Conservation (phyloP, 2,797 vertebrate genomes). For the Brachymystax lenok region DNA sequence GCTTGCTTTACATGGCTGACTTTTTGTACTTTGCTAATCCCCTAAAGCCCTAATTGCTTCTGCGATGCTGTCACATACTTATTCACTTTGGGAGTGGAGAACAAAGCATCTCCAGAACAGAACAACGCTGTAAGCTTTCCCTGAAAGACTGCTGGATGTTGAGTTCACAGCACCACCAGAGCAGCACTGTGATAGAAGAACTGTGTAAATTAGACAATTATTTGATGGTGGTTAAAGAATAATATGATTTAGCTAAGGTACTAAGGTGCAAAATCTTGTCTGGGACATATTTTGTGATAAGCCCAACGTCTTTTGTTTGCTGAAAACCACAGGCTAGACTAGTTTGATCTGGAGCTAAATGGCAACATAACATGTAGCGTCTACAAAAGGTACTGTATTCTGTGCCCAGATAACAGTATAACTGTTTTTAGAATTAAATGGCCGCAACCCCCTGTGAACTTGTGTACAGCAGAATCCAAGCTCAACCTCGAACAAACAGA, state of each 20-base stretch:
- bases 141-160: constrained; percentile 4
- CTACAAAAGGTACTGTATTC: neutral
- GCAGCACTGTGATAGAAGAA: neutral
- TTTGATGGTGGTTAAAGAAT: too few relatives aligned
- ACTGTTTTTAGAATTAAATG: neutral
- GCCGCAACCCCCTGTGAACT: constrained; percentile 7
- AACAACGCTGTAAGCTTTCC: constrained; percentile 7
- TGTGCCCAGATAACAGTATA: neutral
- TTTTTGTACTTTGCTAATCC: constrained; percentile 20
- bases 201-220: neutral
- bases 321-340: constrained; percentile 13
- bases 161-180: neutral
- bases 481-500: neutral
- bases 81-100: constrained; percentile 11
- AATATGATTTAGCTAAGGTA: too few relatives aligned
- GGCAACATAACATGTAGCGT: constrained; percentile 11
- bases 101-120: neutral
- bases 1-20: constrained; percentile 25
- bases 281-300: constrained; percentile 8
- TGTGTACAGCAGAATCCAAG: constrained; percentile 4
- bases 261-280: too few relatives aligned
- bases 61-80: neutral
- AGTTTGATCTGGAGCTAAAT: constrained; percentile 7
- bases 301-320: constrained; percentile 11
- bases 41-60: constrained; percentile 5